These are phyloP conservation scores for Labroides dimidiatus DNA, from an alignment of 2,797 vertebrate species.

Conservation along the genomic window DNA sequence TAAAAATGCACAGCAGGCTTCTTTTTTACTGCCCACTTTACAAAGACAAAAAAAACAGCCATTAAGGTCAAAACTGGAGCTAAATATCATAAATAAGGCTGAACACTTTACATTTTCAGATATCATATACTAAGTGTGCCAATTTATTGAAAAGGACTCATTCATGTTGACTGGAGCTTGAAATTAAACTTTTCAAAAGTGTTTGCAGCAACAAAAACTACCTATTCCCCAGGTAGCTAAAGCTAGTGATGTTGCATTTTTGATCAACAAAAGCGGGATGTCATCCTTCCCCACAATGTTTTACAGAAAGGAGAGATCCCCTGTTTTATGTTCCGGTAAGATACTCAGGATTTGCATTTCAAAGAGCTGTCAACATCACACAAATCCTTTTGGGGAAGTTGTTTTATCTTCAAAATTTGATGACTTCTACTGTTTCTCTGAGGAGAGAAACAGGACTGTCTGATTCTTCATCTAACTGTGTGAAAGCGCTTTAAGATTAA, in stretches of 20 bases:
- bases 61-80: not conserved
- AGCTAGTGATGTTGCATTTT: not conserved
- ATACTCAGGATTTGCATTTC: slow-evolving; percentile 30
- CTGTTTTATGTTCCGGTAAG: slow-evolving; percentile 12
- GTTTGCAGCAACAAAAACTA: slow-evolving; percentile 1
- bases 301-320: not conserved
- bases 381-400: not conserved
- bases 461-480: not conserved
- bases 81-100: not conserved
- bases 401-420: slow-evolving; percentile 4
- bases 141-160: not conserved
- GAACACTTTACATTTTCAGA: not conserved
- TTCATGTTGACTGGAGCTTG: not conserved
- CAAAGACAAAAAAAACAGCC: too few species aligned
- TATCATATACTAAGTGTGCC: not conserved
- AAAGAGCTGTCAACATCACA: slow-evolving; percentile 33
- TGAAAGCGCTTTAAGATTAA: not conserved
- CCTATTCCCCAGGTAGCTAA: not conserved
- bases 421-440: not conserved
- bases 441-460: not conserved
- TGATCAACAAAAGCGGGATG: not conserved
- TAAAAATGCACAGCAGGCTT: slow-evolving; percentile 8
- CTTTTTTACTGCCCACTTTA: not conserved
- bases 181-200: not conserved
- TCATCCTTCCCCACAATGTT: not conserved